Evolutionary conservation across 2,888 invertebrate species (phyloP).

Genomic region (Sepioteuthis lessoniana): DNA sequence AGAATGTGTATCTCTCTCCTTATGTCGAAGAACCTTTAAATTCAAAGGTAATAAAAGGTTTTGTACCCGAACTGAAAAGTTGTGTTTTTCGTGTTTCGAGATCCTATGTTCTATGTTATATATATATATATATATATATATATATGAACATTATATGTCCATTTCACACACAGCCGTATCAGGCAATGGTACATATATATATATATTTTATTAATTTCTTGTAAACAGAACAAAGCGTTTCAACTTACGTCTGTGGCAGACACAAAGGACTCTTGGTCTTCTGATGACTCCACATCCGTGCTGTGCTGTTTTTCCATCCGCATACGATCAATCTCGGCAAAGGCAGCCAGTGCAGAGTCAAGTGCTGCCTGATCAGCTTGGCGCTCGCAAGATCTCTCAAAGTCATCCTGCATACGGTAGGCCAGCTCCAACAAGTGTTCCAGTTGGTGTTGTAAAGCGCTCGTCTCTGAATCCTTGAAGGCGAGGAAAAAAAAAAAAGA

Average conservation of each 20-base stretch:
- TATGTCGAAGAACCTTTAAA: too few species aligned
- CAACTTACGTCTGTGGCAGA: slow-evolving; percentile 88
- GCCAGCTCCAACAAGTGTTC: slow-evolving; percentile 88
- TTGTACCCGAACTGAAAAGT: too few species aligned
- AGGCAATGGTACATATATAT: too few species aligned
- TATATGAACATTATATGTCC: too few species aligned
- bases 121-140: too few species aligned
- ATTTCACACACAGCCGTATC: too few species aligned
- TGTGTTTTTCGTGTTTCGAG: too few species aligned
- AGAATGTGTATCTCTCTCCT: too few species aligned
- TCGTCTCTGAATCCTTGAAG: slow-evolving; percentile 66
- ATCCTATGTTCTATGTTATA: too few species aligned
- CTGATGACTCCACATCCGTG: slow-evolving; percentile 66
- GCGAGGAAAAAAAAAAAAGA: neutral
- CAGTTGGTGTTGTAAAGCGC: slow-evolving; percentile 80
- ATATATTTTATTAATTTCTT: too few species aligned
- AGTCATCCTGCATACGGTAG: slow-evolving; percentile 87
- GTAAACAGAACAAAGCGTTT: neutral
- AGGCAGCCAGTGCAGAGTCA: slow-evolving; percentile 66
- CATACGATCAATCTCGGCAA: slow-evolving; percentile 60
- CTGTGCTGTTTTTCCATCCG: slow-evolving; percentile 57
- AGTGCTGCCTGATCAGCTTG: slow-evolving; percentile 67
- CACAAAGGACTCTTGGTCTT: slow-evolving; percentile 87
- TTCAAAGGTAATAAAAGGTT: too few species aligned
- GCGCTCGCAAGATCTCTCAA: slow-evolving; percentile 67